Percentiles rank a stretch among this genome's conserved stretches.
These are phyloP conservation scores for Philotrypesis tridentata DNA, from an alignment of 1,140 invertebrate species.

Conservation along the genomic window DNA sequence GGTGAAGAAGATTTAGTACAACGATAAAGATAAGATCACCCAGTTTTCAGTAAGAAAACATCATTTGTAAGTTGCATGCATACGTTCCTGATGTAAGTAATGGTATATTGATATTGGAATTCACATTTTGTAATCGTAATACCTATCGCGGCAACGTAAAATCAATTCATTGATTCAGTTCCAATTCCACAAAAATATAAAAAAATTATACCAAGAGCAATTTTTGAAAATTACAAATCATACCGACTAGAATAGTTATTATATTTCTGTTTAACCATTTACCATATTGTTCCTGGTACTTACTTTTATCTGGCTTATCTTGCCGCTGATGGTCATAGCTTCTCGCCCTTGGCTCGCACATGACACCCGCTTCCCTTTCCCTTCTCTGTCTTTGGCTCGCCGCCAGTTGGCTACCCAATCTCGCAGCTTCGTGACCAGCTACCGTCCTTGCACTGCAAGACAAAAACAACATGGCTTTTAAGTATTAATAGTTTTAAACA, in stretches of 20 bases:
- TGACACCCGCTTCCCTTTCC: constrained; percentile 66
- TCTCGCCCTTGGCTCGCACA: constrained; percentile 75
- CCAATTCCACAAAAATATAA: constrained; percentile 7
- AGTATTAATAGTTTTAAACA: background rate
- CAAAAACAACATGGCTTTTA: background rate
- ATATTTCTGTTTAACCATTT: background rate
- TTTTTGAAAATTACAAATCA: background rate
- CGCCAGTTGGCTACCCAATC: constrained; percentile 81
- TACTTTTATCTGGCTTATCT: constrained; percentile 76
- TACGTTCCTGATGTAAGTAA: constrained; percentile 6
- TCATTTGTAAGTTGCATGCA: constrained; percentile 42
- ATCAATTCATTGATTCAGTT: constrained; percentile 43
- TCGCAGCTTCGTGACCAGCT: constrained; percentile 84
- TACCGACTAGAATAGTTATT: constrained; percentile 6
- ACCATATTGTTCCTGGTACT: constrained; percentile 51
- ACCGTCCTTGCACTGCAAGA: constrained; percentile 79
- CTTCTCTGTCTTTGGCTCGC: constrained; percentile 75
- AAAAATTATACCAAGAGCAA: background rate
- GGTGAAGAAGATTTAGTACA: constrained; percentile 3
- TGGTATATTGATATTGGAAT: background rate
- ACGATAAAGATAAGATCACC: constrained; percentile 28
- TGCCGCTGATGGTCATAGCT: constrained; percentile 79
- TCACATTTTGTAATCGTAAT: background rate
- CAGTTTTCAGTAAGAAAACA: constrained; percentile 28
- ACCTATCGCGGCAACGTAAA: background rate